A percentile compares a stretch with the other conserved stretches of the same genome.
phyloP scores from a whole-genome alignment of 2,888 invertebrate species.

The Petrolisthes cinctipes region DNA sequence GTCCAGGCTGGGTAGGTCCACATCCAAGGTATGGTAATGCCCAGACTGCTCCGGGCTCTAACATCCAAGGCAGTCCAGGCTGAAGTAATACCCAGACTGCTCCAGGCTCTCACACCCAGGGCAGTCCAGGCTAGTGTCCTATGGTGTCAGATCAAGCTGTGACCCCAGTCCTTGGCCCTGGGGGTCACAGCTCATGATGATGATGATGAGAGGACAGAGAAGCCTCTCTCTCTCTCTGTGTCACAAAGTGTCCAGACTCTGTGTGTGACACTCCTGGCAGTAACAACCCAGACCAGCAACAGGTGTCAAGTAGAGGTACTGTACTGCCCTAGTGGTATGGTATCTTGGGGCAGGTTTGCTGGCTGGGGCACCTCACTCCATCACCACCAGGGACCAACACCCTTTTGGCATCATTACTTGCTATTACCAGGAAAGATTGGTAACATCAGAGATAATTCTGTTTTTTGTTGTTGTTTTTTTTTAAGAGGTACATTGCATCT shows the following conservation, averaged over 20 bases:
- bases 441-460: constrained; percentile 54
- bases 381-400: constrained; percentile 53
- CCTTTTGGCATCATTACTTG: constrained; percentile 60
- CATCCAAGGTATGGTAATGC: not conserved
- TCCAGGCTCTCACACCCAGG: constrained; percentile 1
- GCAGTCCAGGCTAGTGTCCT: constrained; percentile 33
- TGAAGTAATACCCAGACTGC: constrained; percentile 9
- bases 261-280: constrained; percentile 44
- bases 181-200: not conserved
- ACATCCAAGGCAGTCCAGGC: constrained; percentile 39
- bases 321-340: constrained; percentile 23
- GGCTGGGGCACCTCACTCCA: constrained; percentile 51
- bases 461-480: constrained; percentile 4
- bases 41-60: constrained; percentile 29
- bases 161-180: constrained; percentile 29
- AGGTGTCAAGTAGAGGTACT: constrained; percentile 40
- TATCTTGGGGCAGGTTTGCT: constrained; percentile 43
- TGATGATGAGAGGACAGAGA: no score
- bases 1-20: constrained; percentile 27
- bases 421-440: constrained; percentile 63
- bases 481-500: constrained; percentile 47
- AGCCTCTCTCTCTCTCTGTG: not conserved
- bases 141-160: constrained; percentile 3
- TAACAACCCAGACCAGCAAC: constrained; percentile 54
- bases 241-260: constrained; percentile 32